phyloP scores from a whole-genome alignment of 2,113 vertebrate species.

The Myiopsitta monachus region DNA sequence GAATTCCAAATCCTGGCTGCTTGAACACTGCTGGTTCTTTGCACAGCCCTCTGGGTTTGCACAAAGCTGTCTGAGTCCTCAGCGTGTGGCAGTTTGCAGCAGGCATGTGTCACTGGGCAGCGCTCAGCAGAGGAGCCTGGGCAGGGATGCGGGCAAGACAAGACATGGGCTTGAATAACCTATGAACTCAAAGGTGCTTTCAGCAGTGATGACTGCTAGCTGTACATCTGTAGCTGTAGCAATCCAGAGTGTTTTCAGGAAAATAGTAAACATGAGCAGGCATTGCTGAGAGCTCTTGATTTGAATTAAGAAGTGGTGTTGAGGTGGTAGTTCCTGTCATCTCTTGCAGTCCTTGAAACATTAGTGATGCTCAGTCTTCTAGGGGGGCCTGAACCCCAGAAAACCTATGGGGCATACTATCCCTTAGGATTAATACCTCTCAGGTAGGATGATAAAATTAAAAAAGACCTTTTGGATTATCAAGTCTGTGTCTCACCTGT shows the following conservation, averaged over 20 bases:
- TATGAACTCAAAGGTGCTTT: neutral
- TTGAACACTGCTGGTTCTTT: neutral
- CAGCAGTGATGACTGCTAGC: neutral
- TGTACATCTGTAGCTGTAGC: neutral
- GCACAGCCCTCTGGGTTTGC: neutral
- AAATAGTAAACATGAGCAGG: neutral
- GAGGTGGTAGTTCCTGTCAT: neutral
- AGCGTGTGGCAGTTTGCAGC: neutral
- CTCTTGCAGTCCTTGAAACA: neutral
- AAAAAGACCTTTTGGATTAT: neutral
- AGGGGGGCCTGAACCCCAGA: neutral
- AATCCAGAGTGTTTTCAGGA: neutral
- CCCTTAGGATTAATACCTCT: neutral
- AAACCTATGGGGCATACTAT: neutral
- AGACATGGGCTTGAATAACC: neutral
- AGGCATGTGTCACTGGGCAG: neutral
- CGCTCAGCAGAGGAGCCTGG: rapidly evolving
- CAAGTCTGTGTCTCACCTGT: neutral
- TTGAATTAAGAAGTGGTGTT: neutral
- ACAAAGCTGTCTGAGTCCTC: neutral
- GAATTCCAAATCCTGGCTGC: neutral
- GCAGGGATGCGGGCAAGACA: neutral
- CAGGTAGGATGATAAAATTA: neutral
- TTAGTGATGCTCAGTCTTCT: neutral
- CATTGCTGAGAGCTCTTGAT: neutral